Conservation (phyloP, 2,113 vertebrate genomes). For the Taxidea taxus region DNA sequence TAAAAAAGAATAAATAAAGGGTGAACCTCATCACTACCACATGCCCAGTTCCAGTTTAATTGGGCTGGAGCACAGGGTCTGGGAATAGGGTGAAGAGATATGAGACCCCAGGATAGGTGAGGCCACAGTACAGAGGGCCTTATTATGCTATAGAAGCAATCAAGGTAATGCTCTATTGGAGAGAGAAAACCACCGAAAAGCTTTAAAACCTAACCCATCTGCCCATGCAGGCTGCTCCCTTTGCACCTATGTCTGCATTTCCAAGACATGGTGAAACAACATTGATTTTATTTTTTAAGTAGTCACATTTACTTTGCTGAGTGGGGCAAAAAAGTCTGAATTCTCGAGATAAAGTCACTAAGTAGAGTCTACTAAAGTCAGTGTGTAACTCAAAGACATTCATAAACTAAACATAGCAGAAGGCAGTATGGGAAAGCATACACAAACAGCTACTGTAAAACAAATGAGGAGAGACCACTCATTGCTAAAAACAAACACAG, state of each 20-base stretch:
- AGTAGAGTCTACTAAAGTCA: neutral
- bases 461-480: neutral
- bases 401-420: neutral
- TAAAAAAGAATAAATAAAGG: neutral
- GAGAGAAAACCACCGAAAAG: neutral
- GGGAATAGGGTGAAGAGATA: neutral
- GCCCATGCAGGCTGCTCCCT: neutral
- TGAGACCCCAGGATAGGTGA: neutral
- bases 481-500: neutral
- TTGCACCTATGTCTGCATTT: neutral
- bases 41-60: neutral
- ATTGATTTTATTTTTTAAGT: neutral
- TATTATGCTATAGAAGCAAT: neutral
- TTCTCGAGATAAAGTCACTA: constrained; percentile 38
- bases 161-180: neutral
- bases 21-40: neutral
- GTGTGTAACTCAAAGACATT: constrained; percentile 3
- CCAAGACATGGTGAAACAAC: constrained; percentile 2
- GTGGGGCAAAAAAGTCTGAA: neutral
- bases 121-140: neutral
- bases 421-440: neutral
- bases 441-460: neutral
- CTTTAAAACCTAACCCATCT: neutral
- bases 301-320: constrained; percentile 24
- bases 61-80: neutral